Base-by-base conservation (phyloP, 2,113 vertebrate species). In the Pollachius pollachius region DNA sequence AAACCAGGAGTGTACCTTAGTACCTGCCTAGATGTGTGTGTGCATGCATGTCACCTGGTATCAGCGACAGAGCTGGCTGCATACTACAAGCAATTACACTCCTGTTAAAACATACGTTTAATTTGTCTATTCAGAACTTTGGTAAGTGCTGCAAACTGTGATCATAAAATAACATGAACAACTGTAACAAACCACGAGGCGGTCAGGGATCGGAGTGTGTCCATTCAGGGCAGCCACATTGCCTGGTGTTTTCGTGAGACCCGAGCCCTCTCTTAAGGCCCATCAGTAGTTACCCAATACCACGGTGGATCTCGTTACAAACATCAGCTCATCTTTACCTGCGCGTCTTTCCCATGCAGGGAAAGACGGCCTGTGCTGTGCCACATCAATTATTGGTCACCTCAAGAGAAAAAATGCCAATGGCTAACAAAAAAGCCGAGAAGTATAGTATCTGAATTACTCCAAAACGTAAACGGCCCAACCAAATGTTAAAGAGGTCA, bases 351-450 rank as follows among this genome's bases (percentile, higher is more conserved):
- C 72, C 80, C 74, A 81, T 81, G 76, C 71, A 41, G n/a, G n/a
- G n/a, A n/a, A n/a, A n/a, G 75, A 70, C 61, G 27, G 17, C 65
- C 67, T 52, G 5, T 25, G 63, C 67, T 52, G 5, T 25, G 63
- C 34, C 5, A 15, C 81, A 86, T 88, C 17, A 87, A 84, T 84
- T 74, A 88, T 89, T 89, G 81, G 72, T 80, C 1, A 65, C 64
- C 52, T 18, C 75, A 63, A 54, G 48, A 48, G 6, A 25, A 16
- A 2, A 2, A 18, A 18, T 9, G 19, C 30, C 4, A 48, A 13
- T 48, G 8, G 41, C 41, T 13, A 12, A 48, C 41, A 48, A 48
- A 48, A 9, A 11, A 48, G 8, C 41, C 41, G 4, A 5, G 30
- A 34, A 34, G 30, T 48, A 48, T 1, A 48, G 41, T 48, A 48